Percentiles rank a stretch among this genome's conserved stretches.
Evolutionary conservation across 2,888 invertebrate genomes (phyloP).

Genomic region (Pristionchus entomophagus): DNA sequence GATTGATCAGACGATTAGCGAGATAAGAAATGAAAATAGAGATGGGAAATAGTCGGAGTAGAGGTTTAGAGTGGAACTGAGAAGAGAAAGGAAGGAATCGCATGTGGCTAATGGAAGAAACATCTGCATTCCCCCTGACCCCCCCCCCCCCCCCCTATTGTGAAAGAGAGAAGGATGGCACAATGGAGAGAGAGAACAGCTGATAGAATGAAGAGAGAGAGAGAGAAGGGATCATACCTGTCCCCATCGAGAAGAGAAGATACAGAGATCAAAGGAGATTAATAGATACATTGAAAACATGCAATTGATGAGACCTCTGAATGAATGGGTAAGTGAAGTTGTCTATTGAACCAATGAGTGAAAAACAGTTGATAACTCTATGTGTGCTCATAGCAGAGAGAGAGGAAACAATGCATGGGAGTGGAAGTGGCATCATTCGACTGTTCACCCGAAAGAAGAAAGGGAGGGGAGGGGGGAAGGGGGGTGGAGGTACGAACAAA

Average conservation of each 20-base stretch:
- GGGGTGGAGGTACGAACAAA: background rate
- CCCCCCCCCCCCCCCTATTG: too few species aligned
- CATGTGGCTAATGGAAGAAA: background rate
- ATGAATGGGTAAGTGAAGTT: background rate
- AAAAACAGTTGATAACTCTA: too few species aligned
- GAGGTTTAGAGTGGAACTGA: background rate
- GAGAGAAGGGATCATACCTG: background rate
- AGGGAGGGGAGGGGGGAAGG: background rate
- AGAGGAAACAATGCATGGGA: background rate
- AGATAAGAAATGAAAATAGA: background rate
- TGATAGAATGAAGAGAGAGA: background rate
- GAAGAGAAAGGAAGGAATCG: background rate
- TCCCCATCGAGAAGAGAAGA: background rate
- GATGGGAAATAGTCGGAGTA: background rate
- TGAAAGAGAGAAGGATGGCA: background rate
- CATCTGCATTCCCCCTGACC: background rate
- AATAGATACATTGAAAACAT: background rate
- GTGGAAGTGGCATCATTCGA: slow-evolving; percentile 25
- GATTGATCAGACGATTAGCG: background rate
- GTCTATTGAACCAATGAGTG: too few species aligned
- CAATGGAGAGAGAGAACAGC: slow-evolving; percentile 13
- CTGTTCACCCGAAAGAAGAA: background rate
- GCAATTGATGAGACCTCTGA: background rate
- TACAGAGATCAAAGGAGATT: background rate
- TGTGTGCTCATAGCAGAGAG: background rate